Percentiles rank a stretch among this genome's conserved stretches.
Conservation (phyloP, 1,140 invertebrate genomes). For the Arion vulgaris region DNA sequence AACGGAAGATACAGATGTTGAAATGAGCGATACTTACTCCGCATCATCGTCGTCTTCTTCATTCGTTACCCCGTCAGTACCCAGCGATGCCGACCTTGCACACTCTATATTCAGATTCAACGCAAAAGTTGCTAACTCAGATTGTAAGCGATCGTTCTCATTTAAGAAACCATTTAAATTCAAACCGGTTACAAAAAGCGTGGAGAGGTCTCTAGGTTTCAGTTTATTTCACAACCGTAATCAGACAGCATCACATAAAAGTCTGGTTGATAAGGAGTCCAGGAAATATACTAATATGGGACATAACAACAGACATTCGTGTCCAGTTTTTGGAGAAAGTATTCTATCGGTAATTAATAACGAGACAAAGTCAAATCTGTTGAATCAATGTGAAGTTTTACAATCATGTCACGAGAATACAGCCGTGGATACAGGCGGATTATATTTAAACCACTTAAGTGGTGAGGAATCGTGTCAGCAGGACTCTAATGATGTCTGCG, state of each 20-base stretch:
- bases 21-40: slow-evolving; percentile 8
- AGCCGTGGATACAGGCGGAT: background rate
- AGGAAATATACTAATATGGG: background rate
- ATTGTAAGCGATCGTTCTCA: slow-evolving; percentile 10
- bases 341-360: background rate
- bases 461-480: background rate
- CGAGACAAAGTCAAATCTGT: background rate
- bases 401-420: background rate
- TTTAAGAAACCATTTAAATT: slow-evolving; percentile 32
- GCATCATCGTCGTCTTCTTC: slow-evolving; percentile 16
- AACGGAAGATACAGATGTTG: slow-evolving; percentile 9
- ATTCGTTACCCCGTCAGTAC: background rate
- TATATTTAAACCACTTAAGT: background rate
- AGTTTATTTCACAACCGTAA: background rate
- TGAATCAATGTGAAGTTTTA: background rate
- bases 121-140: background rate
- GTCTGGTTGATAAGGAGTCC: background rate
- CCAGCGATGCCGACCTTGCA: background rate
- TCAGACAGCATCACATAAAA: background rate
- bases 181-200: background rate
- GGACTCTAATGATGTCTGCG: background rate
- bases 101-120: slow-evolving; percentile 13
- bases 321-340: background rate
- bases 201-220: slow-evolving; percentile 25
- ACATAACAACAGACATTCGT: background rate